Conservation (phyloP, 2,113 vertebrate genomes). For the Gobiocypris rarus region DNA sequence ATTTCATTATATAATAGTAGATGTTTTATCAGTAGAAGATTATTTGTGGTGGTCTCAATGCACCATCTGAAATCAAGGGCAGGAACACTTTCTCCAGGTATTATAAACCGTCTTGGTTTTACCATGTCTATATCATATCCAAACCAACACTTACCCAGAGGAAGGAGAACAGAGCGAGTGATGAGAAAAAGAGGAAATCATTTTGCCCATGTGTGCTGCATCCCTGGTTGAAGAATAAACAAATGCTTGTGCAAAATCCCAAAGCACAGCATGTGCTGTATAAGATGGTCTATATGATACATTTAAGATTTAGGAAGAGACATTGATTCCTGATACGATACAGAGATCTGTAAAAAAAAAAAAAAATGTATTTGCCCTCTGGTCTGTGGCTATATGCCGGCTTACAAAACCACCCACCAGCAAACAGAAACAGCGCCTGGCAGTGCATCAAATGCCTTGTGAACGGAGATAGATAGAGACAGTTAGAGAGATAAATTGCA, state of each 20-base stretch:
- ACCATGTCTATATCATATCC: neutral
- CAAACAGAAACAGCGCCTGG: slow-evolving; percentile 62
- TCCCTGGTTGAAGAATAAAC: neutral
- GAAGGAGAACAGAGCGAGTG: neutral
- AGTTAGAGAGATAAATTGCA: slow-evolving; percentile 18
- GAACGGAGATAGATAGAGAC: slow-evolving; percentile 2
- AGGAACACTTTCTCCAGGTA: neutral
- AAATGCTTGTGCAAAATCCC: slow-evolving; percentile 9
- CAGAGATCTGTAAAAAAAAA: slow-evolving; percentile 4
- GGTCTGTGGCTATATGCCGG: slow-evolving; percentile 23
- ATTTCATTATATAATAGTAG: neutral
- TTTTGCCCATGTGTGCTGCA: neutral
- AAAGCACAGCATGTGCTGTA: neutral
- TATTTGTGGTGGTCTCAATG: neutral
- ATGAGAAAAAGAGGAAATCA: neutral
- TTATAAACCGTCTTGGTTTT: neutral
- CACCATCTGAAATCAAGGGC: neutral
- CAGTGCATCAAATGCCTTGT: slow-evolving; percentile 63
- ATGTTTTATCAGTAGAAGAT: neutral
- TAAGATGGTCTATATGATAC: neutral
- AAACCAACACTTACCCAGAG: neutral
- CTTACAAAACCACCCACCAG: slow-evolving; percentile 60
- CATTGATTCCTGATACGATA: slow-evolving; percentile 8
- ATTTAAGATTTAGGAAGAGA: slow-evolving; percentile 5
- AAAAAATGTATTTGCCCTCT: neutral